Conservation (phyloP, 2,797 vertebrate species). For the Atherinosoma microstoma region DNA sequence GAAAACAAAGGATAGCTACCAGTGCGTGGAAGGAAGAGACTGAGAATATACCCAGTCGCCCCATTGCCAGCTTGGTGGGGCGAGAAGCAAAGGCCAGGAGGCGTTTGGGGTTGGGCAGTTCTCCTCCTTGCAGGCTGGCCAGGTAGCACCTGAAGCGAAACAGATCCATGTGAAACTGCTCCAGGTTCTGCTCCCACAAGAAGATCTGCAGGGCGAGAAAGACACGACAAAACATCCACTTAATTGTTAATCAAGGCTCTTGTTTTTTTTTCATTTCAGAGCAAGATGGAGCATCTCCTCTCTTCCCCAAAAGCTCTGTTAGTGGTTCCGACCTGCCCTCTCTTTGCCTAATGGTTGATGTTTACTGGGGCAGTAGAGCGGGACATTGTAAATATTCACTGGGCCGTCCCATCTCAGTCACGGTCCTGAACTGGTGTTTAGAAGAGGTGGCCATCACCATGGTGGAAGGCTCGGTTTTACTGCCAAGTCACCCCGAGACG, state of each 20-base stretch:
- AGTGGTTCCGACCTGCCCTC: slow-evolving; percentile 40
- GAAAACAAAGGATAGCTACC: slow-evolving; percentile 78
- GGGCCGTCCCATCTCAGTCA: slow-evolving; percentile 59
- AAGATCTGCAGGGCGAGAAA: slow-evolving; percentile 79
- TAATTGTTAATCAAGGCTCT: slow-evolving; percentile 27
- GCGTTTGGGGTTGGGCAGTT: slow-evolving; percentile 97
- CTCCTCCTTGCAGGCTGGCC: slow-evolving; percentile 96
- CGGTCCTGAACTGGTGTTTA: slow-evolving; percentile 61
- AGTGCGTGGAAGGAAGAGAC: slow-evolving; percentile 96
- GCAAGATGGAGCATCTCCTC: slow-evolving; percentile 26
- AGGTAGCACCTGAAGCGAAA: slow-evolving; percentile 97
- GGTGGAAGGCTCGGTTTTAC: slow-evolving; percentile 53
- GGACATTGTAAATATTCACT: slow-evolving; percentile 69
- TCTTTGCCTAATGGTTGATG: slow-evolving; percentile 48
- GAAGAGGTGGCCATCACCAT: slow-evolving; percentile 45
- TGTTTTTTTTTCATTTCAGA: slow-evolving; percentile 34
- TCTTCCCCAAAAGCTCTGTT: slow-evolving; percentile 15
- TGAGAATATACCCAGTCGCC: slow-evolving; percentile 96
- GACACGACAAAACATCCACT: slow-evolving; percentile 32
- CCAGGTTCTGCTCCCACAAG: slow-evolving; percentile 98
- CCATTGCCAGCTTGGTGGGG: slow-evolving; percentile 97
- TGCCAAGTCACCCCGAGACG: slow-evolving; percentile 76
- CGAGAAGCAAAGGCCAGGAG: slow-evolving; percentile 95
- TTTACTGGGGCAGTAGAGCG: slow-evolving; percentile 72
- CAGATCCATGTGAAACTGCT: slow-evolving; percentile 98